A percentile compares a stretch with the other conserved stretches of the same genome.
Conservation (phyloP, 1,140 invertebrate species). For the Pteromalus puparum region DNA sequence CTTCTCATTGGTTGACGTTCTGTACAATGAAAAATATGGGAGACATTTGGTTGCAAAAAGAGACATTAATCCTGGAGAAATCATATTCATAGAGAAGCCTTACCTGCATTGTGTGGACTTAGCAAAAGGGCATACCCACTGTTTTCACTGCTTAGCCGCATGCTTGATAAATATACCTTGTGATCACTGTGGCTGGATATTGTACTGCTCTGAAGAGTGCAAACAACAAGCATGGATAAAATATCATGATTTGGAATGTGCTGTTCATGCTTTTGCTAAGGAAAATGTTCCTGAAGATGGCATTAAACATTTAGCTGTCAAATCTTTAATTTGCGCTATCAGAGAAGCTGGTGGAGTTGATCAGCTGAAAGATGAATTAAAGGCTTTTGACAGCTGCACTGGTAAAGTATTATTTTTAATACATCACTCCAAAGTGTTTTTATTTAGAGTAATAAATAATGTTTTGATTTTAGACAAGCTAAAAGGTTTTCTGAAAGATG, state of each 20-base stretch:
- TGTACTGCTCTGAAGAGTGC: conserved; percentile 41
- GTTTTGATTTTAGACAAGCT: background rate
- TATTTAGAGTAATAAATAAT: background rate
- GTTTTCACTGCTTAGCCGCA: conserved; percentile 10
- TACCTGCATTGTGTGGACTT: background rate
- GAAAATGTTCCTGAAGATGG: background rate
- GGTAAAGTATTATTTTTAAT: background rate
- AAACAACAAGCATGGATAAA: conserved; percentile 32
- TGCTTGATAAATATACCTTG: conserved; percentile 30
- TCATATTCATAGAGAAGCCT: conserved; percentile 37
- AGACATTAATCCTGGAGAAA: conserved; percentile 38
- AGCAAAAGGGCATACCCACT: background rate
- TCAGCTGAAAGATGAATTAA: background rate
- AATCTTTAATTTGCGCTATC: conserved; percentile 25
- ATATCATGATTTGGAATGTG: conserved; percentile 43
- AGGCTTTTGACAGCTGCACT: background rate
- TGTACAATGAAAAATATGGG: conserved; percentile 13
- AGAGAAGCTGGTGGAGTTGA: conserved; percentile 27
- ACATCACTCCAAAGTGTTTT: background rate
- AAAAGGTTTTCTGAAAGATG: background rate
- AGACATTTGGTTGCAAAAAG: conserved; percentile 25
- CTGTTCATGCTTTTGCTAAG: background rate
- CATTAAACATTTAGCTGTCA: background rate
- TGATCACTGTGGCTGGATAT: conserved; percentile 10
- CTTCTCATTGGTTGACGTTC: background rate